Evolutionary conservation across 2,113 vertebrate genomes (phyloP).

Genomic region (Sialia sialis): DNA sequence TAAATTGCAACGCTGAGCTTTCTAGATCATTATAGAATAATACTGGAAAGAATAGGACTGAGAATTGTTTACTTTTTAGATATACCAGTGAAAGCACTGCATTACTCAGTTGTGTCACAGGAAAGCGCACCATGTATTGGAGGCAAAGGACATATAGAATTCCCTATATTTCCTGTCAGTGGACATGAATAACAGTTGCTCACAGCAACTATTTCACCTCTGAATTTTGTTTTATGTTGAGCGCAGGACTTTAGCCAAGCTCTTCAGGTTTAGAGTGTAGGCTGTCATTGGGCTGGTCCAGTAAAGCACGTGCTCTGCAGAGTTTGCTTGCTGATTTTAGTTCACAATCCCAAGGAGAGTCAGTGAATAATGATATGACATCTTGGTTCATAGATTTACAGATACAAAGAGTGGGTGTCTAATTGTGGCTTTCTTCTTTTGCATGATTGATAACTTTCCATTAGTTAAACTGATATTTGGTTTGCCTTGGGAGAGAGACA

Average conservation of each 20-base stretch:
- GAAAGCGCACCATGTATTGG: neutral
- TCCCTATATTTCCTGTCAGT: neutral
- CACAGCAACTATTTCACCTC: neutral
- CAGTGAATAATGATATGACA: neutral
- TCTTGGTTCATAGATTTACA: neutral
- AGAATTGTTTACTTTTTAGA: neutral
- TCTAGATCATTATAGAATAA: neutral
- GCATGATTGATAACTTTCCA: neutral
- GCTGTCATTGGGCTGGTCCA: neutral
- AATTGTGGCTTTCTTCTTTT: neutral
- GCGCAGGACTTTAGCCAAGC: neutral
- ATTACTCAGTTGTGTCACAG: neutral
- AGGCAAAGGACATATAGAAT: neutral
- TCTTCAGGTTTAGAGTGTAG: neutral
- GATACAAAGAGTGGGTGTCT: neutral
- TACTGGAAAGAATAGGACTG: neutral
- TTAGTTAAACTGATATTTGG: neutral
- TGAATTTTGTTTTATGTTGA: neutral
- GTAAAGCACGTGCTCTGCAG: neutral
- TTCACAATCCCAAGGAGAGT: neutral
- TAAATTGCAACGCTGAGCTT: neutral
- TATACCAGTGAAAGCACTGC: neutral
- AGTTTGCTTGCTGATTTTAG: neutral
- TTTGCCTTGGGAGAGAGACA: neutral
- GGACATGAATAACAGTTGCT: neutral